These are phyloP conservation scores for Mormyrus proboscirostris DNA, from an alignment of 2,797 vertebrate species.

Conservation along the genomic window DNA sequence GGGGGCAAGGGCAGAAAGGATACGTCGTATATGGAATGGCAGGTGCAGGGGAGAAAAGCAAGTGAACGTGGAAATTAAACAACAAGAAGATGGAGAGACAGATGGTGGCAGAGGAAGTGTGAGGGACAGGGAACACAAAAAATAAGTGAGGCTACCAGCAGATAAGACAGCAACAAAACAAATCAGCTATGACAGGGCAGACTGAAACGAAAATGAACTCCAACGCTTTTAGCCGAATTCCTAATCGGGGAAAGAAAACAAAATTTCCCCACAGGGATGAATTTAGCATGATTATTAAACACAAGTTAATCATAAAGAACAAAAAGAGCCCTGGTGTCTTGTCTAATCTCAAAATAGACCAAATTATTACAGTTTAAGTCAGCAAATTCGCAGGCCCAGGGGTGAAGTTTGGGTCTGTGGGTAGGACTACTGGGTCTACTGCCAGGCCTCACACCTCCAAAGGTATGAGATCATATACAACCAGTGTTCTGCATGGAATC, in stretches of 20 bases:
- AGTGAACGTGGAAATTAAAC: not conserved
- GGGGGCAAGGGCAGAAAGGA: not conserved
- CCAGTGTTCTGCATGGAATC: not conserved
- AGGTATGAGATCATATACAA: not conserved
- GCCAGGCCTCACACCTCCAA: not conserved
- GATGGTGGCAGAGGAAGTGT: not conserved
- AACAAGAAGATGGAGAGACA: not conserved
- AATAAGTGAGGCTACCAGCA: constrained; percentile 17
- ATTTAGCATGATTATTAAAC: not conserved
- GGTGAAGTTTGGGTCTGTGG: not conserved
- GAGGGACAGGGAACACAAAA: constrained; percentile 17
- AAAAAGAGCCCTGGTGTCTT: not conserved
- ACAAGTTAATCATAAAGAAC: not conserved
- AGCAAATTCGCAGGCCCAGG: not conserved
- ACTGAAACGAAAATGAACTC: not conserved
- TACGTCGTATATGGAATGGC: not conserved
- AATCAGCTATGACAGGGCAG: constrained; percentile 10
- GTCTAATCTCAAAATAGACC: not conserved
- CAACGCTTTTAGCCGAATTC: constrained; percentile 1
- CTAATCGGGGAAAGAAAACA: not conserved
- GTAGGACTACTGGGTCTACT: not conserved
- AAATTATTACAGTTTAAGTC: not conserved
- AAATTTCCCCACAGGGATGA: not conserved
- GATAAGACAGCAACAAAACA: constrained; percentile 13
- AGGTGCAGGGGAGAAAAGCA: constrained; percentile 1